Base-by-base conservation (phyloP, 2,888 invertebrate species). In the Dasypogon diadema region DNA sequence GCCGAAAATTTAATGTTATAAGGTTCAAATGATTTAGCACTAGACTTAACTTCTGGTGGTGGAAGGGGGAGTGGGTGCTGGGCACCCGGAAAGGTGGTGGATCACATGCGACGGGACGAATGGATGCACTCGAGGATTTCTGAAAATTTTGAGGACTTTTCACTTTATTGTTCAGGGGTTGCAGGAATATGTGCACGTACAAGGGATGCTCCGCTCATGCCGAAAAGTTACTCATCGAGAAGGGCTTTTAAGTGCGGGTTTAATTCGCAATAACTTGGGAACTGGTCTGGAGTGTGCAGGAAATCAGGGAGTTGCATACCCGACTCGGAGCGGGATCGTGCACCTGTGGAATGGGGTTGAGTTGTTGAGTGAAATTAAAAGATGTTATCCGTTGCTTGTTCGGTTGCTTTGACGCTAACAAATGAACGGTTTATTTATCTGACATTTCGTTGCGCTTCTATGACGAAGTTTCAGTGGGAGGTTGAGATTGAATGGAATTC, bases 21-120 rank as follows among this genome's bases (percentile, higher is more conserved):
- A 22, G 37, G 37, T 37, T 42, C 2, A 37, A 60, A 60, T 60
- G 60, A 60, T 60, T 60, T 60, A 60, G 37, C 34, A 60, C 60
- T 34, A 12, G 60, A 37, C 37, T 60, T 60, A 60, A 60, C 60
- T 30, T 21, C n/a, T 18, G 5, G 37, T 5, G 37, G 30, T 30
- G 4, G 8, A 3, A 30, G 8, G 4, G 8, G 30, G 30, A 30
- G 3, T 30, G 30, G 30, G 3, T 3, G 30, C 8, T 30, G 8
- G 8, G 3, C 3, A 5, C 3, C n/a, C 42, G 42, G 3, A 42
- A n/a, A 3, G 30, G n/a, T 12, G 12, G 12, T 6, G 10, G 42
- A 12, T 12, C n/a, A 42, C 42, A 42, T 42, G 10, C 21, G 42
- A 16, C n/a, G 16, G 37, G 37, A 60, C 4, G 37, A 14, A 30